Base-by-base conservation (phyloP, 2,113 vertebrate genomes). In the Crocuta crocuta region DNA sequence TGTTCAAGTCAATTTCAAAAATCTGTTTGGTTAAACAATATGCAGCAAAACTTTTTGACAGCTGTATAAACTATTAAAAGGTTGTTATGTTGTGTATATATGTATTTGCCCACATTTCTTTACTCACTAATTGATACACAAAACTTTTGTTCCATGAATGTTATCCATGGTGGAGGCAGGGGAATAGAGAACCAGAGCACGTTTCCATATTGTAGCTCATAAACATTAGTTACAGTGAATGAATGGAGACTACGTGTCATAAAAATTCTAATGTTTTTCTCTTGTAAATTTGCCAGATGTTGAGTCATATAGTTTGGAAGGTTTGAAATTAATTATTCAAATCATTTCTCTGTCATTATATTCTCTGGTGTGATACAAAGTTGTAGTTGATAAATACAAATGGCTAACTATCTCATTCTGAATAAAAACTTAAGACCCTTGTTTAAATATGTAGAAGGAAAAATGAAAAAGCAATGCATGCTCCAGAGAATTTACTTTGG, bases 231-330 rank as follows among this genome's bases (percentile, higher is more conserved):
- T 97, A 89, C 89, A 80, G 19, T 82, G 66, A 95, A 66, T 95
- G 86, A 53, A 82, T 74, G 74, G 76, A 97, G 63, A 87, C 39
- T 55, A 70, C 39, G 48, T 63, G 61, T 87, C 83, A 96, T 96
- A 96, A 98, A 96, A 96, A 87, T 84, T 96, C 68, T 92, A 96
- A 97, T 92, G 68, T 70, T 94, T 96, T 96, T 97, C 53, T 82
- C 83, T 96, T 97, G 87, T 96, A 98, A 98, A 97, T 96, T 50
- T 97, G 95, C 90, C 98, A 98, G 97, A 98, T 98, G 92, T 98
- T 97, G 85, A 98, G 65, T 96, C 97, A 96, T 63, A 96, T 92
- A 70, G 91, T 1, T 10, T 97, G 85, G 93, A 71, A 97, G 7
- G 4, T 89, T 95, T 95, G 88, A 95, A 86, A 97, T 98, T 97